phyloP scores from a whole-genome alignment of 2,113 vertebrate genomes.

The Ariopsis seemanni region DNA sequence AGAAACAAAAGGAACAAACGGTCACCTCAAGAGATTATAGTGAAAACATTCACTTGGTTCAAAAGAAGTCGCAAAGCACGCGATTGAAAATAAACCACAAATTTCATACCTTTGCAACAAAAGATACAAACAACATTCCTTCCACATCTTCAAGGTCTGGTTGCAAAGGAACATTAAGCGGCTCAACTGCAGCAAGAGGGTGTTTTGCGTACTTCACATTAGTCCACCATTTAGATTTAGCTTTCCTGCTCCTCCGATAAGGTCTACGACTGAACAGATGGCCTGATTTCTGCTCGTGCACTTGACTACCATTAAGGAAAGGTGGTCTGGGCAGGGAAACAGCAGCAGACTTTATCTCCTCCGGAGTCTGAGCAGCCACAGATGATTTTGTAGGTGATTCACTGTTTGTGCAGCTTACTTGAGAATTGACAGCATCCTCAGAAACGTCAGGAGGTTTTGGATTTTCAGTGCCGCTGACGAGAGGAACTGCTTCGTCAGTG shows the following conservation, averaged over 20 bases:
- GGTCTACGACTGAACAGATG: background rate
- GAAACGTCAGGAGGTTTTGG: background rate
- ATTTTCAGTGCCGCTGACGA: background rate
- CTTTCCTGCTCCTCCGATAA: conserved; percentile 63
- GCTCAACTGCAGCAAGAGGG: conserved; percentile 50
- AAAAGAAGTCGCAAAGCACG: background rate
- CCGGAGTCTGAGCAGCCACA: background rate
- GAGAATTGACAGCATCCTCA: background rate
- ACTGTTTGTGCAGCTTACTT: background rate
- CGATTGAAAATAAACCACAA: no score
- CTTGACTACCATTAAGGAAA: background rate
- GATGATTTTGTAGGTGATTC: background rate
- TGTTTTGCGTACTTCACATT: conserved; percentile 63
- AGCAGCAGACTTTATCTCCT: background rate
- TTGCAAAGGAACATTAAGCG: conserved; percentile 74
- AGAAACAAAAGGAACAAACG: background rate
- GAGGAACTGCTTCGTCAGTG: background rate
- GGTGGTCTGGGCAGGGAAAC: background rate
- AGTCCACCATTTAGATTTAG: conserved; percentile 73
- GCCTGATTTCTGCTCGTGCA: background rate
- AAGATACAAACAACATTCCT: conserved; percentile 91
- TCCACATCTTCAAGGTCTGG: conserved; percentile 92
- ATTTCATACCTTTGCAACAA: conserved; percentile 84
- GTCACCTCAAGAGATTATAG: background rate
- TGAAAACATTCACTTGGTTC: background rate